These are phyloP conservation scores for Elymnias hypermnestra DNA, from an alignment of 1,140 invertebrate genomes.

Conservation along the genomic window DNA sequence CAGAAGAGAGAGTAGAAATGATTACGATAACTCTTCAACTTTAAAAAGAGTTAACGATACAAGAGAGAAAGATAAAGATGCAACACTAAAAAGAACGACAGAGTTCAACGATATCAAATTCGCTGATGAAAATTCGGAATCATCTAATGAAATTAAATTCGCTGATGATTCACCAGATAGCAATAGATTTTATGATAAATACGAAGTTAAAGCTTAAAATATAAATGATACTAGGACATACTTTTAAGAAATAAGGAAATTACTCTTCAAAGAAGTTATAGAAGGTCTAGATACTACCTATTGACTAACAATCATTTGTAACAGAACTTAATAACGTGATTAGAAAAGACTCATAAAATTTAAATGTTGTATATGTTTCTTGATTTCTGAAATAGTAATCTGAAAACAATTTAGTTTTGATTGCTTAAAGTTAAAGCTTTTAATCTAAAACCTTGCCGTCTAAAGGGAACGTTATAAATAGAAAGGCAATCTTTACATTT, in stretches of 20 bases:
- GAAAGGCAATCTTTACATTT: no score
- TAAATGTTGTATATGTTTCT: no score
- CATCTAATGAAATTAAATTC: conserved; percentile 68
- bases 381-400: no score
- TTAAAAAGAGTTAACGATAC: conserved; percentile 59
- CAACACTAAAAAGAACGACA: conserved; percentile 45
- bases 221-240: background rate
- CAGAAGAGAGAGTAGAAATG: conserved; percentile 45
- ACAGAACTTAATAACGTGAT: no score
- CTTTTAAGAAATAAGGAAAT: no score
- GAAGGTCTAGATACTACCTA: no score
- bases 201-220: conserved; percentile 53
- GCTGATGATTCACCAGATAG: conserved; percentile 67
- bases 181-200: conserved; percentile 56
- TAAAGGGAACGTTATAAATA: no score
- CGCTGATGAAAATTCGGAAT: conserved; percentile 71
- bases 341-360: no score
- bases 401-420: background rate
- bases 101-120: conserved; percentile 66
- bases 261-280: background rate
- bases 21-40: conserved; percentile 53
- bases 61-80: conserved; percentile 48
- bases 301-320: no score
- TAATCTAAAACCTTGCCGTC: background rate
- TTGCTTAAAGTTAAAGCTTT: background rate